Evolutionary conservation across 2,888 invertebrate species (phyloP).

Genomic region (Monochamus alternatus): DNA sequence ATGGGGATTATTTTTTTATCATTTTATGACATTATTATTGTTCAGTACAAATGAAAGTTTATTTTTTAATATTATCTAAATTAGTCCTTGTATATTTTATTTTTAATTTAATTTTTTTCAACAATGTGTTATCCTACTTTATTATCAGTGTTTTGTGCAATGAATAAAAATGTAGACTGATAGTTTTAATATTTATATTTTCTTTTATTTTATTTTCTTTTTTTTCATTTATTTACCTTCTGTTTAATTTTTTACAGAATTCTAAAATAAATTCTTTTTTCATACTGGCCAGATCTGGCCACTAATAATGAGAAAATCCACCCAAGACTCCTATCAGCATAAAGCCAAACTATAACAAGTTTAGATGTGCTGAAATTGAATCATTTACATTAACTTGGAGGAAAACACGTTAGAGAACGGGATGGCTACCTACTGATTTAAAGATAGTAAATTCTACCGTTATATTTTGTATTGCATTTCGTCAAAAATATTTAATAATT

Average conservation of each 20-base stretch:
- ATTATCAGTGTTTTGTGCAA: slow-evolving; percentile 70
- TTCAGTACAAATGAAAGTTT: slow-evolving; percentile 67
- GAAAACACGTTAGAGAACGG: too few relatives aligned
- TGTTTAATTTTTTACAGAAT: background rate
- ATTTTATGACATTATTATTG: slow-evolving; percentile 59
- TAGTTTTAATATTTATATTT: slow-evolving; percentile 61
- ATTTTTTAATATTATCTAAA: slow-evolving; percentile 66
- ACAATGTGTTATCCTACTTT: slow-evolving; percentile 65
- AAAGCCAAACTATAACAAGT: too few relatives aligned
- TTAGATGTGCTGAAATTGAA: background rate
- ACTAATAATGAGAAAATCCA: background rate
- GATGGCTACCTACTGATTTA: too few relatives aligned
- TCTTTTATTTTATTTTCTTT: slow-evolving; percentile 54
- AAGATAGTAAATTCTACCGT: too few relatives aligned
- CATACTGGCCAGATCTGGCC: too few relatives aligned
- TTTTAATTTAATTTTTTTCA: slow-evolving; percentile 60
- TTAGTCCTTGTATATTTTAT: slow-evolving; percentile 64
- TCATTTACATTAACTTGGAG: background rate
- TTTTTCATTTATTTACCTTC: slow-evolving; percentile 40
- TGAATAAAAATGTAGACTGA: slow-evolving; percentile 70
- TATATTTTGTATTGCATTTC: too few relatives aligned
- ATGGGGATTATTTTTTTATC: slow-evolving; percentile 61
- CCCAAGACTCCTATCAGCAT: background rate
- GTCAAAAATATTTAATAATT: too few relatives aligned
- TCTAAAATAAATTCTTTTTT: too few relatives aligned